Evolutionary conservation across 2,797 vertebrate genomes (phyloP), one percentile per base, ranked within the genome.

Genomic region (Tokudaia tokunoshimensis): DNA sequence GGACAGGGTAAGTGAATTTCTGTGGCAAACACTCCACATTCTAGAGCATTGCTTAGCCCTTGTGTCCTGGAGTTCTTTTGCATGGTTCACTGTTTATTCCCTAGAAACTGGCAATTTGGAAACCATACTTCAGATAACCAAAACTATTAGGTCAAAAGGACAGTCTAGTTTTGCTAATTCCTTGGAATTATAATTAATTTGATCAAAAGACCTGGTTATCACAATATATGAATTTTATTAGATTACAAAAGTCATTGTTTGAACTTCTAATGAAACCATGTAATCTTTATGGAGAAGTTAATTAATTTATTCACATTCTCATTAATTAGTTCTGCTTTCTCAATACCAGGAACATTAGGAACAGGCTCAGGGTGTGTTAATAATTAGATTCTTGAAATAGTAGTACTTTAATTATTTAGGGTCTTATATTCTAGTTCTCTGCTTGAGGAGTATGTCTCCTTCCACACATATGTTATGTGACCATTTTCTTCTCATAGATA

Each of bases 91-190:
- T 86, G 52, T 74, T 83, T 74, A 59, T 92, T 92, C 44, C 15
- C 82, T 74, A 88, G 34, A 83, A 29, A 34, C n/a, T 87, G 7
- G 76, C 34, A 96, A 97, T 94, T 96, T 97, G 91, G 95, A 80
- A 52, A 47, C 29, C 84, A 92, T 74, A 74, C 83, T 75, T 0
- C 52, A 93, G 94, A 94, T 74, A 97, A 98, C 92, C 8, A 95
- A 95, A 98, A 98, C 98, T 98, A 97, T 97, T 97, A 97, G 63
- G 72, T 86, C 95, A 89, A 93, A 97, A 97, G 96, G 96, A 89
- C 1, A 95, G 78, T 81, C 84, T 89, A 95, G 94, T 87, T 96
- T 80, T 98, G 97, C 34, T 95, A 94, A 97, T 78, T 92, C 74
- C 22, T 97, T 91, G 80, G 6, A 80, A 67, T 59, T 97, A 97